Conservation (phyloP, 2,113 vertebrate species). For the Rhea pennata region DNA sequence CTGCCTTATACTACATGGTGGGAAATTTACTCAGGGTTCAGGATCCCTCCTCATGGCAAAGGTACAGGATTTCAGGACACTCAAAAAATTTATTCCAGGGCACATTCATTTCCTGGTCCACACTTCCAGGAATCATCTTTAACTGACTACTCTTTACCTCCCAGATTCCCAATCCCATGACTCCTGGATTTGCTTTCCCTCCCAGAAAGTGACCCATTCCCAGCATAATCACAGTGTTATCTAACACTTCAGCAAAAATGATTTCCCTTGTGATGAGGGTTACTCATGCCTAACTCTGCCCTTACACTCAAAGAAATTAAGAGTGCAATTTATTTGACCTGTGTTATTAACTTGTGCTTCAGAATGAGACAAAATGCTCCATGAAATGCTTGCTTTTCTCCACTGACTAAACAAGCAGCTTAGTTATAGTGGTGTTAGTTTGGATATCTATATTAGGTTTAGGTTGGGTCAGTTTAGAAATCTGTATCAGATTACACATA, state of each 20-base stretch:
- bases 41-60: not conserved
- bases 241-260: not conserved
- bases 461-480: not conserved
- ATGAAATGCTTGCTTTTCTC: not conserved
- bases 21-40: not conserved
- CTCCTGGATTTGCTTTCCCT: not conserved
- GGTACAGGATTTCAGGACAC: not conserved
- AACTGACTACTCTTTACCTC: not conserved
- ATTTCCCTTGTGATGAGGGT: not conserved
- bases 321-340: not conserved
- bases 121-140: not conserved
- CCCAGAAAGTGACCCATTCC: not conserved
- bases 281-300: not conserved
- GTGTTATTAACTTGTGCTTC: not conserved
- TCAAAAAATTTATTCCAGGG: not conserved
- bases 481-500: not conserved
- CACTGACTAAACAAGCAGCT: not conserved
- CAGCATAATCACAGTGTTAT: not conserved
- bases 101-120: not conserved
- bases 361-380: not conserved
- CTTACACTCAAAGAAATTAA: not conserved
- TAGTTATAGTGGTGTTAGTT: not conserved
- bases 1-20: not conserved
- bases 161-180: not conserved
- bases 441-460: not conserved